Evolutionary conservation across 2,888 invertebrate genomes (phyloP).

Genomic region (Hemithea aestivaria): DNA sequence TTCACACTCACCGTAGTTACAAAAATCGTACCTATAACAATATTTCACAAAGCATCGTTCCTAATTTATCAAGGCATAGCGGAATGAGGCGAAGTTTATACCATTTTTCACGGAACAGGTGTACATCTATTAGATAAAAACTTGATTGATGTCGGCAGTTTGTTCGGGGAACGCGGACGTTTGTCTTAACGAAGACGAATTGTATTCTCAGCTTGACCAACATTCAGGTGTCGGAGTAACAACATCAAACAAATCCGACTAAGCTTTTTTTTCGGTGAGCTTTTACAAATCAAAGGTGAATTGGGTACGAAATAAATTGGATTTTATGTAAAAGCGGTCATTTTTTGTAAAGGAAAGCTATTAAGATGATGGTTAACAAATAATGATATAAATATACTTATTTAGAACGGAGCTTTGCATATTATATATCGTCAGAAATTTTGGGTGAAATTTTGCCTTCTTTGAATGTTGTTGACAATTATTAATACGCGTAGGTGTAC

Average conservation of each 20-base stretch:
- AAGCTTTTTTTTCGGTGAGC: constrained; percentile 14
- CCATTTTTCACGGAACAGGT: constrained; percentile 44
- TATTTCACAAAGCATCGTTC: constrained; percentile 27
- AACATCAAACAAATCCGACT: constrained; percentile 23
- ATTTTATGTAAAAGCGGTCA: too few species aligned
- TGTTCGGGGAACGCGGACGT: constrained; percentile 38
- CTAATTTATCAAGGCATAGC: constrained; percentile 30
- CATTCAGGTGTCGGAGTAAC: constrained; percentile 39
- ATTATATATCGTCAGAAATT: too few species aligned
- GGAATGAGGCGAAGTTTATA: constrained; percentile 34
- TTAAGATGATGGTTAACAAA: too few species aligned
- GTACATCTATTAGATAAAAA: constrained; percentile 40
- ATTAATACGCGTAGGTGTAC: too few species aligned
- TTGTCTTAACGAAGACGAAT: constrained; percentile 61
- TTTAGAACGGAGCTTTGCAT: too few species aligned
- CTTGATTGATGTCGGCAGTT: constrained; percentile 55
- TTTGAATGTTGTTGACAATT: too few species aligned
- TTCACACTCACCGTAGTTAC: too few species aligned
- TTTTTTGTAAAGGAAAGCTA: too few species aligned
- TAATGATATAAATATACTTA: too few species aligned
- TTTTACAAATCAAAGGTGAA: constrained; percentile 15
- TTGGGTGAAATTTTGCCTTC: too few species aligned
- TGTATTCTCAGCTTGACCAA: constrained; percentile 48
- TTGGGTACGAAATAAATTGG: background rate
- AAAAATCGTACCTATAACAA: too few species aligned